Evolutionary conservation across 2,113 vertebrate genomes (phyloP).

Genomic region (Equus przewalskii): DNA sequence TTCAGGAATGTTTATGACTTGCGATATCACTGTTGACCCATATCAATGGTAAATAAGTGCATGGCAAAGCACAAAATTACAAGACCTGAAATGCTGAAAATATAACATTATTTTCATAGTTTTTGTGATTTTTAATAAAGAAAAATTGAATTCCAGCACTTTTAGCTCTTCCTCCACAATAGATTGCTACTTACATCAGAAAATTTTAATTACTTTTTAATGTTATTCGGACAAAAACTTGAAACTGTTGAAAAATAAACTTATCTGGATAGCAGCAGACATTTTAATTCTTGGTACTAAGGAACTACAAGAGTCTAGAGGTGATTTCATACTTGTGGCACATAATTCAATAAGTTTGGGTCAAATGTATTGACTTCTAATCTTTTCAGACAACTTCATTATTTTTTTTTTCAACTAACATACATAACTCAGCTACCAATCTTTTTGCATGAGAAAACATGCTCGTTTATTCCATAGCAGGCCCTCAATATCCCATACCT

Average conservation of each 20-base stretch:
- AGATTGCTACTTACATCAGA: not conserved
- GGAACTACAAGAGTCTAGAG: conserved; percentile 39
- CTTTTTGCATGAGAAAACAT: not conserved
- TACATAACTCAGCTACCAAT: conserved; percentile 37
- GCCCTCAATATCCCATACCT: not conserved
- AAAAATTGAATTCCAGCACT: not conserved
- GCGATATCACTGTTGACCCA: conserved; percentile 74
- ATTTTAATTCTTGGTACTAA: conserved; percentile 49
- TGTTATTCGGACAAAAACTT: conserved; percentile 11
- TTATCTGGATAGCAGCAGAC: too few relatives aligned
- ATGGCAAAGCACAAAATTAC: conserved; percentile 34
- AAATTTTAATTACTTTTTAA: conserved; percentile 33
- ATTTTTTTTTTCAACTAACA: conserved; percentile 74
- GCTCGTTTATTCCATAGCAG: not conserved
- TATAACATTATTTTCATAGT: not conserved
- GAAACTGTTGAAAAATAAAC: conserved; percentile 52
- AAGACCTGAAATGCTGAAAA: conserved; percentile 62
- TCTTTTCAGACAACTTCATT: conserved; percentile 73
- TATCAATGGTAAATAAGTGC: not conserved
- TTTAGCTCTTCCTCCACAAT: not conserved
- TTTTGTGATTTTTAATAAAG: not conserved
- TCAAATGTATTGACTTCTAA: conserved; percentile 76
- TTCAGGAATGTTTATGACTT: conserved; percentile 80
- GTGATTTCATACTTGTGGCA: conserved; percentile 74
- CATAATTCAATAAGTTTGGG: conserved; percentile 54